Base-by-base conservation (phyloP, 2,888 invertebrate species). In the Thyatira batis region DNA sequence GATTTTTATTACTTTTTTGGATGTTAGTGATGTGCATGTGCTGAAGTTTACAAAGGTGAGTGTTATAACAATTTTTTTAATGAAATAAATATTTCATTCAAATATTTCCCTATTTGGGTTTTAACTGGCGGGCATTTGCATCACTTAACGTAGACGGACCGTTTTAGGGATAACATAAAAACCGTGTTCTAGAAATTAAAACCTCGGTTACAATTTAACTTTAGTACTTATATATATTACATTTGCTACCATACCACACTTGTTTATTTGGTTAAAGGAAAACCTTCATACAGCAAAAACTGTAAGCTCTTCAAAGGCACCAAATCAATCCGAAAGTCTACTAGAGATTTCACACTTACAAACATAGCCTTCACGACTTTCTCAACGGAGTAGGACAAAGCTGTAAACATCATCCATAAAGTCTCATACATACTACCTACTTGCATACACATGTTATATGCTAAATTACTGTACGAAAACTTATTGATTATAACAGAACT, bases 41-140 rank as follows among this genome's bases (percentile, higher is more conserved):
- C 62, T 76, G 69, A 73, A 75, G 60, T 78, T 80, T 67, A 73
- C 69, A 61, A 73, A 82, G 82, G 85, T 85, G 69, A 84, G 85
- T 71, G 61, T 39, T 25, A 46, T 3, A 3, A 17, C 17, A 46
- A 25, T 9, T 25, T 4, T 23, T 17, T 43, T 53, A 43, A 23
- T n/a, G n/a, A 50, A 20, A 39, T 50, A 10, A 50, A 43, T 9
- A 23, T 23, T 17, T 11, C 28, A 27, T 25, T 27, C 20, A 28
- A 25, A 17, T 13, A 27, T 27, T 21, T 17, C 11, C 11, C 5
- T 13, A 33, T 5, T 39, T 4, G 39, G 8, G 2, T 17, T 17
- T n/a, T 33, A 2, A 39, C 6, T 39, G 39, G 17, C 11, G 39
- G 33, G n/a, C 11, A 30, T 33, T 33, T 30, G 10, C 0, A 30